A percentile compares a stretch with the other conserved stretches of the same genome.
These are phyloP conservation scores for Rhinichthys klamathensis DNA, from an alignment of 2,113 vertebrate genomes.

Conservation along the genomic window DNA sequence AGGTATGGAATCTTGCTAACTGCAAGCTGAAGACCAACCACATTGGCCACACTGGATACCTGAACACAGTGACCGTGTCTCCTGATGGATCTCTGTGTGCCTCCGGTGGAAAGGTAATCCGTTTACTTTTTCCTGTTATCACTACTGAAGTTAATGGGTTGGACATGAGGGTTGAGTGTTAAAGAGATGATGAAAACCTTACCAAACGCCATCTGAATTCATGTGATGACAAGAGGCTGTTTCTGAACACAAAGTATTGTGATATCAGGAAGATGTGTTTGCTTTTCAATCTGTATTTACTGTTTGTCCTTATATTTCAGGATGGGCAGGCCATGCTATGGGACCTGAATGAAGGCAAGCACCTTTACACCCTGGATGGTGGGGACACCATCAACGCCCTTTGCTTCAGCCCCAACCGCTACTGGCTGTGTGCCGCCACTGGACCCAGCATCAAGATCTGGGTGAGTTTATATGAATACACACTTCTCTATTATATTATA, in stretches of 20 bases:
- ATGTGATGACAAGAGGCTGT: slow-evolving; percentile 88
- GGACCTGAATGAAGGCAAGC: slow-evolving; percentile 97
- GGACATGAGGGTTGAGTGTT: not conserved
- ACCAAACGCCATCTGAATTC: slow-evolving; percentile 71
- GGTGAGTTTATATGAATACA: slow-evolving; percentile 70
- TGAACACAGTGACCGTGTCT: slow-evolving; percentile 95
- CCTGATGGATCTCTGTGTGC: slow-evolving; percentile 96
- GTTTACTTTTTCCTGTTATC: not conserved
- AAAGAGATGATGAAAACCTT: slow-evolving; percentile 71
- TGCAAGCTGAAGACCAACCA: slow-evolving; percentile 99
- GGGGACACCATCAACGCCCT: slow-evolving; percentile 94
- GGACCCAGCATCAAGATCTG: slow-evolving; percentile 99
- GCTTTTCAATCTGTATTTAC: not conserved
- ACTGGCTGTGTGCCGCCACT: slow-evolving; percentile 97
- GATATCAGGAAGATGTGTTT: not conserved
- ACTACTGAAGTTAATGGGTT: not conserved
- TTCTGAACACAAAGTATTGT: slow-evolving; percentile 78
- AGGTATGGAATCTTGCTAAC: slow-evolving; percentile 98
- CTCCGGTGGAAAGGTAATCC: slow-evolving; percentile 89
- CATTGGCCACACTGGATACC: slow-evolving; percentile 91
- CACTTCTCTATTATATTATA: not conserved
- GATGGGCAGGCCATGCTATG: slow-evolving; percentile 97
- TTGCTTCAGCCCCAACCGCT: slow-evolving; percentile 97
- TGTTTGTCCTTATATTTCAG: slow-evolving; percentile 60
- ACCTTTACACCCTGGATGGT: slow-evolving; percentile 93